These are phyloP conservation scores for Vulpes ferrilata DNA, from an alignment of 2,113 vertebrate genomes.

Conservation along the genomic window DNA sequence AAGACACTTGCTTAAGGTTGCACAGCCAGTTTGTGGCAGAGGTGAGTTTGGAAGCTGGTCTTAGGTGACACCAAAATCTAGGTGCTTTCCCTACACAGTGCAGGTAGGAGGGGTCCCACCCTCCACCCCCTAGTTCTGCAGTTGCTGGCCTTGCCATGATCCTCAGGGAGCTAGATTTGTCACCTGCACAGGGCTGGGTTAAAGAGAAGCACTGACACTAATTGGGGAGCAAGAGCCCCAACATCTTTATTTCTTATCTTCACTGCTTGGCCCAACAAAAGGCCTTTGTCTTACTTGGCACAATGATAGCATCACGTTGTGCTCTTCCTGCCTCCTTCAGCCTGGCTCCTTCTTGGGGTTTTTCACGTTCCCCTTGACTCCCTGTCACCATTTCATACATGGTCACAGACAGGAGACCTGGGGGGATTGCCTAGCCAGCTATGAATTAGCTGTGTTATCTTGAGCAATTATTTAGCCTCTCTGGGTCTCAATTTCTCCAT, in stretches of 20 bases:
- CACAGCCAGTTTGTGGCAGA: not conserved
- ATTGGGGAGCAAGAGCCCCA: slow-evolving; percentile 33
- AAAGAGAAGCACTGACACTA: slow-evolving; percentile 55
- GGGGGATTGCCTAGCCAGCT: not conserved
- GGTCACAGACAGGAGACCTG: not conserved
- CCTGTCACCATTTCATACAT: not conserved
- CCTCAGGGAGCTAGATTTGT: slow-evolving; percentile 41
- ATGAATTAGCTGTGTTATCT: not conserved
- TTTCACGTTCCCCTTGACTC: not conserved
- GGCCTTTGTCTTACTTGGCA: slow-evolving; percentile 65
- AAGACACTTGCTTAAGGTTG: not conserved
- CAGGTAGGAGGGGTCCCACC: not conserved
- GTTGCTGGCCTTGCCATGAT: not conserved
- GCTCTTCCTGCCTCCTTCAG: slow-evolving; percentile 13
- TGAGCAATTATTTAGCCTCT: slow-evolving; percentile 11
- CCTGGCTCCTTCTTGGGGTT: not conserved
- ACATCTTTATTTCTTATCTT: slow-evolving; percentile 45
- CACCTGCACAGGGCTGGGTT: not conserved
- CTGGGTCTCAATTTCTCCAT: slow-evolving; percentile 42
- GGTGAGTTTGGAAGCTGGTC: not conserved
- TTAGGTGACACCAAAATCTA: too few relatives aligned
- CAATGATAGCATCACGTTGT: slow-evolving; percentile 7
- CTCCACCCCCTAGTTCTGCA: not conserved
- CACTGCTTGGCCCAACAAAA: not conserved
- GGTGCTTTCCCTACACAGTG: not conserved